Conservation (phyloP, 2,113 vertebrate species). For the Chrysemys picta region DNA sequence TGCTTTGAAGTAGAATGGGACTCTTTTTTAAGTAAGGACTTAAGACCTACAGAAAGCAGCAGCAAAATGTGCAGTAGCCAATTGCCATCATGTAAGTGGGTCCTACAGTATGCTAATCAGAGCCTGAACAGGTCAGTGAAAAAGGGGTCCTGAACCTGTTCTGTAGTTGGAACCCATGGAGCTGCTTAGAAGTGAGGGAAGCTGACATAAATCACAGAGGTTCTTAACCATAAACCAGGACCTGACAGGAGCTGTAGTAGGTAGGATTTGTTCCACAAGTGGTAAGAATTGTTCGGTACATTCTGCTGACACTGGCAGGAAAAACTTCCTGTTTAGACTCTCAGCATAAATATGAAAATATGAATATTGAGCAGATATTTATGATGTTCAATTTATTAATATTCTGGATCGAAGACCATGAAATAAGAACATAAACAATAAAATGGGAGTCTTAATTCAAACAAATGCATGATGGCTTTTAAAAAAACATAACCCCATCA, state of each 20-base stretch:
- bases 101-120: not conserved
- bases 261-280: constrained; percentile 21
- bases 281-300: constrained; percentile 24
- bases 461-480: not conserved
- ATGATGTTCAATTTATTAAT: constrained; percentile 8
- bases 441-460: constrained; percentile 5
- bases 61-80: not conserved
- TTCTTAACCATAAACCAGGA: not conserved
- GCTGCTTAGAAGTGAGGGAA: fast-evolving
- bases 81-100: not conserved
- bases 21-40: not conserved
- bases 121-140: not conserved
- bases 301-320: not conserved
- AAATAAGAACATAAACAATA: not conserved
- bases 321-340: not conserved
- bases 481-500: not conserved
- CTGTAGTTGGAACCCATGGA: not conserved
- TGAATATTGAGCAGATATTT: not conserved
- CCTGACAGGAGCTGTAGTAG: not conserved
- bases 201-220: not conserved
- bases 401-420: constrained; percentile 3
- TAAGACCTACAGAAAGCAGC: not conserved
- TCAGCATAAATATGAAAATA: constrained; percentile 10
- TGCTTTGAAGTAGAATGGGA: not conserved
- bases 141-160: not conserved